Conservation (phyloP, 2,797 vertebrate species). For the Holocentrus rufus region DNA sequence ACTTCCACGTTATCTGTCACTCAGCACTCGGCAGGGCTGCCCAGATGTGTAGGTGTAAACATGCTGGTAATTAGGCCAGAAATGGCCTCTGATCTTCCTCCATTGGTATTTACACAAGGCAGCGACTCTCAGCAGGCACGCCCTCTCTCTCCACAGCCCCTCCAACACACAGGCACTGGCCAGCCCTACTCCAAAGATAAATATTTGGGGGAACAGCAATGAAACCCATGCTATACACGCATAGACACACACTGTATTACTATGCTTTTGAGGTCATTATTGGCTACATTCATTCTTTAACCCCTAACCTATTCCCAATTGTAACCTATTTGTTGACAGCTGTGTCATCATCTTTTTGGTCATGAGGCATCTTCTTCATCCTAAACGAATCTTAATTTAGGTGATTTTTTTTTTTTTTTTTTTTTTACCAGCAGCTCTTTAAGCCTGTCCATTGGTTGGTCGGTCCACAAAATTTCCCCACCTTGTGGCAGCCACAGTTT, state of each 20-base stretch:
- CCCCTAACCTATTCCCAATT: not conserved
- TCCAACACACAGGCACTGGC: constrained; percentile 52
- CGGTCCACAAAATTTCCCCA: no score
- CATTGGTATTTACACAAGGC: constrained; percentile 45
- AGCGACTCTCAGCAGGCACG: constrained; percentile 46
- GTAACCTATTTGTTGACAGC: not conserved
- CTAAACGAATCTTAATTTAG: no score
- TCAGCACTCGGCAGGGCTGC: constrained; percentile 43
- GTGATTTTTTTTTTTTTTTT: no score
- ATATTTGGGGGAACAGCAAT: constrained; percentile 70
- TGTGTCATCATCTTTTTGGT: no score
- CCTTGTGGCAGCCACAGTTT: no score
- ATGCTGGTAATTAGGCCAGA: constrained; percentile 65
- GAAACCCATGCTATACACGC: constrained; percentile 43
- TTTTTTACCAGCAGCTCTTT: no score
- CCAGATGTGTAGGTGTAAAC: constrained; percentile 74
- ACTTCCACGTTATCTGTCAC: constrained; percentile 41
- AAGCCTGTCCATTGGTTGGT: no score
- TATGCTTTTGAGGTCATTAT: constrained; percentile 26
- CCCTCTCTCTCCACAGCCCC: constrained; percentile 45
- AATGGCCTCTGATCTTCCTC: constrained; percentile 70
- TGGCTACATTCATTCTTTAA: no score
- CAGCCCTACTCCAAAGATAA: constrained; percentile 62
- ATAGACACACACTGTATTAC: constrained; percentile 4
- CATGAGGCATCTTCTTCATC: no score